Evolutionary conservation across 2,113 vertebrate species (phyloP).

Genomic region (Nestor notabilis): DNA sequence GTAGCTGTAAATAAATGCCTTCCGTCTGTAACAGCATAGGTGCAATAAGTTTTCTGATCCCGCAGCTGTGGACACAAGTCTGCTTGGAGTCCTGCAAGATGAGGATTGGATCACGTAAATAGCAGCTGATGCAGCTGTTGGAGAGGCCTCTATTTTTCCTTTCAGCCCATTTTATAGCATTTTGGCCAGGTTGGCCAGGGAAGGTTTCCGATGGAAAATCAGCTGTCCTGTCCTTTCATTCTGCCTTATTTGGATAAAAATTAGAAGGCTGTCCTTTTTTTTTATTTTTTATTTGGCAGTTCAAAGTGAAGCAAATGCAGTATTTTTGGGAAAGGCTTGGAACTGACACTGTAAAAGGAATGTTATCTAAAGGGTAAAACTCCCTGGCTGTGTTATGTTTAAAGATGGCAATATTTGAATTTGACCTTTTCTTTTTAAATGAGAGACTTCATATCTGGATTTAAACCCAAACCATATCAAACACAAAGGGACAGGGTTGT

Average conservation of each 20-base stretch:
- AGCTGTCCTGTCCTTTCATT: not conserved
- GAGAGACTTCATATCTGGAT: not conserved
- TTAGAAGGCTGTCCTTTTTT: not conserved
- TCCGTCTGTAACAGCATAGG: not conserved
- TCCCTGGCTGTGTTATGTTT: not conserved
- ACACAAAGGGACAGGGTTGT: not conserved
- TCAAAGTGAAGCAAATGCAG: not conserved
- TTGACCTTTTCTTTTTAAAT: not conserved
- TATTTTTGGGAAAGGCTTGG: not conserved
- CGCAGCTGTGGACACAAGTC: not conserved
- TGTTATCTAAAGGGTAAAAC: not conserved
- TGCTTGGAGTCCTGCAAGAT: not conserved
- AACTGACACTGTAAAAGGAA: not conserved
- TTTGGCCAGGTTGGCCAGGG: not conserved
- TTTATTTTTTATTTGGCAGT: not conserved
- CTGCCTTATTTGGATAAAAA: slow-evolving; percentile 1
- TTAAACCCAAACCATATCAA: not conserved
- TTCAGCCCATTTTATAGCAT: not conserved
- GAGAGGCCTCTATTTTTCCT: not conserved
- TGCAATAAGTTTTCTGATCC: not conserved
- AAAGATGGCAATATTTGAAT: not conserved
- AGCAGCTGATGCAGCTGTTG: not conserved
- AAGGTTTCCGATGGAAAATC: not conserved
- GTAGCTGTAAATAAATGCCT: not conserved
- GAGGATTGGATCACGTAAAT: not conserved